Percentiles rank a stretch among this genome's conserved stretches.
Conservation (phyloP, 2,113 vertebrate species). For the Bathybates hornii region DNA sequence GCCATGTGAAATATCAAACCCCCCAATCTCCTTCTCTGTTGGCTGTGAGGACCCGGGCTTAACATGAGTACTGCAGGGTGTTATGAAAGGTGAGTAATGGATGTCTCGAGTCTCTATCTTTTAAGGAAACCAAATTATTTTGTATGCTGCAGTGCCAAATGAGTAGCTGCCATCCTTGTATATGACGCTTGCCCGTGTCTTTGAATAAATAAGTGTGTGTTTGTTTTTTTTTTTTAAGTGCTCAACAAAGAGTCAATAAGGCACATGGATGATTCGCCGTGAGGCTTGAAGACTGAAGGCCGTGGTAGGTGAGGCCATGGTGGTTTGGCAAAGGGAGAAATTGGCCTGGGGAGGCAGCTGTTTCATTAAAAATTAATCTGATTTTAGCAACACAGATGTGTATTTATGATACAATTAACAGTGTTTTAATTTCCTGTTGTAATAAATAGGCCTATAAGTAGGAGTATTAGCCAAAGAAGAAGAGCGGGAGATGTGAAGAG, state of each 20-base stretch:
- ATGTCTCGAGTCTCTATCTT: background rate
- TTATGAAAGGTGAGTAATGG: conserved; percentile 18
- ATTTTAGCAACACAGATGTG: conserved; percentile 35
- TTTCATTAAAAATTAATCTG: conserved; percentile 45
- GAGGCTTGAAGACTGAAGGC: background rate
- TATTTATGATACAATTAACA: conserved; percentile 50
- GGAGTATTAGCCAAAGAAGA: background rate
- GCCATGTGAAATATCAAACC: conserved; percentile 26
- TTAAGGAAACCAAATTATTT: background rate
- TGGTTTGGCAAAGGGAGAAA: background rate
- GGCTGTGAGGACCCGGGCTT: background rate
- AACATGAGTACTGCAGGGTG: background rate
- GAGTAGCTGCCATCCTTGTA: background rate
- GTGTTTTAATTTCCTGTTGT: conserved; percentile 32
- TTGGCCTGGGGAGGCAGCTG: conserved; percentile 24
- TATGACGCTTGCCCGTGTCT: background rate
- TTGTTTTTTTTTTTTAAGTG: background rate
- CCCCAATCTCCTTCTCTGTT: background rate
- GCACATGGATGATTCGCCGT: background rate
- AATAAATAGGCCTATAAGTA: conserved; percentile 25
- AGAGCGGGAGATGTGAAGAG: background rate
- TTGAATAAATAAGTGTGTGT: background rate
- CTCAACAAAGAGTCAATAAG: background rate
- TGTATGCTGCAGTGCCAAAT: background rate
- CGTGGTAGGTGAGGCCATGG: background rate